Base-by-base conservation (phyloP, 2,888 invertebrate genomes). In the Synanthedon andrenaeformis region DNA sequence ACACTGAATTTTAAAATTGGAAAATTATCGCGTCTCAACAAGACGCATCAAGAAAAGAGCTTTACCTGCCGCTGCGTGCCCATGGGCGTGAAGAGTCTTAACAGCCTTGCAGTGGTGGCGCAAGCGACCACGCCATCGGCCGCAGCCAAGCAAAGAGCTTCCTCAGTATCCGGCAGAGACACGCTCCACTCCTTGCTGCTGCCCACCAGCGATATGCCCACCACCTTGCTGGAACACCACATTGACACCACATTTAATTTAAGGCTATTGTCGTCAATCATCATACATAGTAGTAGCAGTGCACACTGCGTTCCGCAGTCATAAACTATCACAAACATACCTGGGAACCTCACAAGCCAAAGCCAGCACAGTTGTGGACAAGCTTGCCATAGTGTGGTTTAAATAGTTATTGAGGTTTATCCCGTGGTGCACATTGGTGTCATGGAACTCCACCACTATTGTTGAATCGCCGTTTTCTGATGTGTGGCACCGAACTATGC, bases 361-460 rank as follows among this genome's bases (percentile, higher is more conserved):
- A 0, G 93, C 93, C 2, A 98, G 82, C 8, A 94, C 96, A 56
- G 93, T 90, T 1, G 90, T 83, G 6, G 96, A 96, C 54, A 99
- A 79, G 56, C 95, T 93, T 10, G 96, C 98, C 91, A 99, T 92
- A 1, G 92, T 92, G 79, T 97, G 96, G 59, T 92, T 92, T 48
- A 92, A 83, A 69, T 92, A 92, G 84, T 99, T 99, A 66, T 92
- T 92, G 60, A 99, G 89, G 72, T 96, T 95, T 74, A 99, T 91
- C 19, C 95, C 92, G 70, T 96, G 96, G 74, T 99, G 97, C 11
- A 95, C 86, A 52, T 92, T 91, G 0, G 93, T 90, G 79, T 99
- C 97, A 66, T 98, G 98, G 78, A 99, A 99, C 76, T 98, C 97
- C 0, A 98, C 94, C 74, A 98, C 97, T 53, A 99, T 95, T 0